phyloP scores from a whole-genome alignment of 2,113 vertebrate genomes.

The Rafetus swinhoei region DNA sequence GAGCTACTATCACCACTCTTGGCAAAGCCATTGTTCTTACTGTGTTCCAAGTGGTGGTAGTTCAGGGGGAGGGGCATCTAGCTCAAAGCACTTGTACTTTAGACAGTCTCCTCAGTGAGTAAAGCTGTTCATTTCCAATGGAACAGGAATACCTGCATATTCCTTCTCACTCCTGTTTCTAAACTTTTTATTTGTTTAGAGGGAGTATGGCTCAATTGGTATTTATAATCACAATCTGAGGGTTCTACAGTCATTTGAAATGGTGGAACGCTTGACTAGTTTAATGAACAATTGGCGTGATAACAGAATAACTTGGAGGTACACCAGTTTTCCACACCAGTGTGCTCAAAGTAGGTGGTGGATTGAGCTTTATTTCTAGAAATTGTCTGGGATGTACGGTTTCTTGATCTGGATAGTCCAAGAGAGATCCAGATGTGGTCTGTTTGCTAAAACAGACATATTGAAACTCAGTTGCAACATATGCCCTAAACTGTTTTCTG shows the following conservation, averaged over 20 bases:
- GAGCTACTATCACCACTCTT: neutral
- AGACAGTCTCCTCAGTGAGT: neutral
- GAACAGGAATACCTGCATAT: neutral
- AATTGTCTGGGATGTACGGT: neutral
- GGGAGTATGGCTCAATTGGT: neutral
- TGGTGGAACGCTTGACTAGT: neutral
- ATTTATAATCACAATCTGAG: neutral
- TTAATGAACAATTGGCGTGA: neutral
- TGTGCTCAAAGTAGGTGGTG: neutral
- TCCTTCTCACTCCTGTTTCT: neutral
- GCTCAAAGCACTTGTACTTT: neutral
- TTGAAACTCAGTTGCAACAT: neutral
- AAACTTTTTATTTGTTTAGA: neutral
- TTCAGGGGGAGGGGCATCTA: fast-evolving
- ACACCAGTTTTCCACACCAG: neutral
- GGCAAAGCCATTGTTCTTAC: too few species aligned
- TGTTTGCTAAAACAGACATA: neutral
- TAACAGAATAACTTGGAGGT: neutral
- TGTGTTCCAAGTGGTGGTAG: neutral
- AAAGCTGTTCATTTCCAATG: neutral
- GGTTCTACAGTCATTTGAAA: neutral
- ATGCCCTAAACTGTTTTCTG: neutral
- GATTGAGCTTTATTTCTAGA: neutral
- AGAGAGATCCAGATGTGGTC: neutral
- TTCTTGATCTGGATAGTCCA: neutral